Conservation (phyloP, 2,888 invertebrate genomes). For the Malthinus seriepunctatus region DNA sequence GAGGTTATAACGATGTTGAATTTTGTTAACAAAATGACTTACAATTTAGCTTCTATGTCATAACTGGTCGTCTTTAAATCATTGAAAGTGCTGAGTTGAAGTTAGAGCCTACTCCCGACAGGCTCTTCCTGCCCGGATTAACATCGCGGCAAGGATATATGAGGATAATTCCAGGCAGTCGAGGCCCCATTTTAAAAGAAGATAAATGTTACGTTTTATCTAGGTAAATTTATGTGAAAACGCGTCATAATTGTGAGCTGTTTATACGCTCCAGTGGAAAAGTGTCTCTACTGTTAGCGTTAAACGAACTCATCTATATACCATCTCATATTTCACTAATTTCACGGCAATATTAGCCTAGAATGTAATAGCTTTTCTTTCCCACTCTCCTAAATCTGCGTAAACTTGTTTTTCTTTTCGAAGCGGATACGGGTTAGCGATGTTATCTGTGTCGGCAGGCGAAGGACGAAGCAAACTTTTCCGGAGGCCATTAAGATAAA, state of each 20-base stretch:
- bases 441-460: conserved; percentile 41
- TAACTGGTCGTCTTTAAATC: conserved; percentile 49
- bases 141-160: conserved; percentile 52
- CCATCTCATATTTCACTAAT: conserved; percentile 42
- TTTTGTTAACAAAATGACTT: too few species aligned
- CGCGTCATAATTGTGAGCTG: conserved; percentile 52
- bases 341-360: conserved; percentile 42
- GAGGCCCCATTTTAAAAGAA: conserved; percentile 51
- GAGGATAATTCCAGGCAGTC: conserved; percentile 46
- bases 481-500: conserved; percentile 46
- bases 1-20: too few species aligned
- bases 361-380: conserved; percentile 45
- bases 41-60: conserved; percentile 41
- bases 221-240: conserved; percentile 53
- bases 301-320: conserved; percentile 31
- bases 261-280: conserved; percentile 48
- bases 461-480: conserved; percentile 44
- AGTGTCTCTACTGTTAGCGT: conserved; percentile 25
- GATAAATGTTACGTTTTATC: conserved; percentile 55
- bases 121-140: conserved; percentile 47
- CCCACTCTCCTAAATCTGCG: conserved; percentile 39
- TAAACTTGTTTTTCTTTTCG: conserved; percentile 46
- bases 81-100: conserved; percentile 51
- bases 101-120: conserved; percentile 32
- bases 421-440: conserved; percentile 39